Conservation (phyloP, 2,797 vertebrate genomes). For the Gymnothorax reevesii region DNA sequence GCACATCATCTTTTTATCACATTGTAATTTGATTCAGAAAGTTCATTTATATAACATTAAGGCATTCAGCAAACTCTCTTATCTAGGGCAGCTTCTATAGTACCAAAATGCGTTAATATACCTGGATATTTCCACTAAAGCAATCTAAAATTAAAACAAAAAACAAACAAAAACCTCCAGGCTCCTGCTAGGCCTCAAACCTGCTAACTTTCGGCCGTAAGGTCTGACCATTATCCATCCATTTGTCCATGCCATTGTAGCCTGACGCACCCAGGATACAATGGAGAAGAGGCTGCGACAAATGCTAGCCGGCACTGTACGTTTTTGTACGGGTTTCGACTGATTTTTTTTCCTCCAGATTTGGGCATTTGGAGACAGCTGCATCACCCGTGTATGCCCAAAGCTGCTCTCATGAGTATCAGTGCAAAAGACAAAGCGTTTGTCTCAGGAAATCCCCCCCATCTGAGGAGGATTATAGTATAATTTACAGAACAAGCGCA, state of each 20-base stretch:
- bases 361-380: neutral
- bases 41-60: neutral
- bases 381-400: neutral
- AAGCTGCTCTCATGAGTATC: neutral
- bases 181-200: neutral
- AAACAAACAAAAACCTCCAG: neutral
- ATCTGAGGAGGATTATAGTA: neutral
- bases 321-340: too few species aligned
- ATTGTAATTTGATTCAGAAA: neutral
- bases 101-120: neutral
- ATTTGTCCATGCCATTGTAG: too few species aligned
- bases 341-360: neutral
- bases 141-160: neutral
- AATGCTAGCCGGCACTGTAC: too few species aligned
- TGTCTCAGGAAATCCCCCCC: neutral
- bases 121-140: neutral
- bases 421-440: neutral
- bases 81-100: neutral
- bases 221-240: neutral
- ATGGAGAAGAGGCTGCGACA: too few species aligned
- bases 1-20: neutral
- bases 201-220: neutral
- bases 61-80: neutral
- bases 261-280: too few species aligned
- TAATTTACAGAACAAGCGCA: neutral